phyloP scores from a whole-genome alignment of 2,888 invertebrate genomes.

The Habrosyne pyritoides region DNA sequence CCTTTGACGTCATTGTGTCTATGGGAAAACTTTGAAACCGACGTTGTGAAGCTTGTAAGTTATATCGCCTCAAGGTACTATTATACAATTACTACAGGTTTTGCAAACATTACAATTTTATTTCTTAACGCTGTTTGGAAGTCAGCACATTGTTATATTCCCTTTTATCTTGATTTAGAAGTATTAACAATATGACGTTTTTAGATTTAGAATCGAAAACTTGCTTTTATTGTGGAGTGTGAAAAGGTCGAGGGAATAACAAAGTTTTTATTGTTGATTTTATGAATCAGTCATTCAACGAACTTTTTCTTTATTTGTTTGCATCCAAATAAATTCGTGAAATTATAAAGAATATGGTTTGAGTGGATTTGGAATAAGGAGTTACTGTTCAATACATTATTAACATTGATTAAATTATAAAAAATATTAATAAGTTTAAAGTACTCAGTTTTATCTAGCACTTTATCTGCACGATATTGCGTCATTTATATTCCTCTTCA shows the following conservation, averaged over 20 bases:
- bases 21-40: constrained; percentile 1
- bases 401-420: too few relatives aligned
- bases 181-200: neutral
- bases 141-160: neutral
- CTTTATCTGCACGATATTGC: too few relatives aligned
- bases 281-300: neutral
- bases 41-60: neutral
- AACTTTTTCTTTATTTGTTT: neutral
- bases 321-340: too few relatives aligned
- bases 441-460: too few relatives aligned
- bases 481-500: too few relatives aligned
- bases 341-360: too few relatives aligned
- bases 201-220: neutral
- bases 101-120: neutral
- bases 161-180: neutral
- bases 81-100: neutral
- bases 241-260: neutral
- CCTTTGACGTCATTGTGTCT: constrained; percentile 7
- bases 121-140: neutral
- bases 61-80: neutral
- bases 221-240: neutral
- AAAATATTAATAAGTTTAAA: too few relatives aligned
- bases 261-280: neutral
- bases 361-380: too few relatives aligned
- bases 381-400: too few relatives aligned